phyloP scores from a whole-genome alignment of 2,888 invertebrate genomes.

The Agapostemon virescens region DNA sequence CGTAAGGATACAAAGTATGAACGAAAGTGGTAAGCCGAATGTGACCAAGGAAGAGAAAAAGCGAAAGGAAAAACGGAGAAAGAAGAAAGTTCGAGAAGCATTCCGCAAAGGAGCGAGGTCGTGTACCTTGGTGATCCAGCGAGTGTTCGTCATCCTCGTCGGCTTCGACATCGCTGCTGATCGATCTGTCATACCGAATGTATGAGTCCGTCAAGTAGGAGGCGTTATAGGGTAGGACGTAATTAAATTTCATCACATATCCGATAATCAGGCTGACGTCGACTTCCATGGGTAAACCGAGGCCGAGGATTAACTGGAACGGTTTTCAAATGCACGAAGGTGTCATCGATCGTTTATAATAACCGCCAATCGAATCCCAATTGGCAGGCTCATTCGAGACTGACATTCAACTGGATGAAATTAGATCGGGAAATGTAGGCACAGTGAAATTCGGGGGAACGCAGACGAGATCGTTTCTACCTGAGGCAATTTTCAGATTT shows the following conservation, averaged over 20 bases:
- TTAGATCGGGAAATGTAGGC: constrained; percentile 49
- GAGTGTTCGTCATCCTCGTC: constrained; percentile 26
- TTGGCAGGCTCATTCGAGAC: constrained; percentile 20
- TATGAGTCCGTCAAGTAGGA: constrained; percentile 75
- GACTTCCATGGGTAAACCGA: constrained; percentile 81
- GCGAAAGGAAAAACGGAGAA: neutral
- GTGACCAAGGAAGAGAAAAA: neutral
- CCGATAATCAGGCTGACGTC: constrained; percentile 81
- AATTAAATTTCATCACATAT: constrained; percentile 81
- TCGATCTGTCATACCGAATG: constrained; percentile 81
- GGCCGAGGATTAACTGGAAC: constrained; percentile 80
- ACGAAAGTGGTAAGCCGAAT: too few relatives aligned
- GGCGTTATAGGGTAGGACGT: constrained; percentile 77
- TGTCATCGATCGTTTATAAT: constrained; percentile 65
- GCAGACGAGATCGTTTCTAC: neutral
- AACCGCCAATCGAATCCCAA: constrained; percentile 53
- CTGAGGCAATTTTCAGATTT: constrained; percentile 8
- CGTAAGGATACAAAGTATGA: too few relatives aligned
- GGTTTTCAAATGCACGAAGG: constrained; percentile 65
- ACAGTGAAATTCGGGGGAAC: neutral
- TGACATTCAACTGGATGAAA: constrained; percentile 45
- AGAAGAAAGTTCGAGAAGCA: neutral
- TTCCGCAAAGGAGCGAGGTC: neutral
- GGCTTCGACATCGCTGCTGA: constrained; percentile 47
- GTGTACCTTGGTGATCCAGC: constrained; percentile 39